Evolutionary conservation across 2,113 vertebrate species (phyloP).

Genomic region (Phalacrocorax aristotelis): DNA sequence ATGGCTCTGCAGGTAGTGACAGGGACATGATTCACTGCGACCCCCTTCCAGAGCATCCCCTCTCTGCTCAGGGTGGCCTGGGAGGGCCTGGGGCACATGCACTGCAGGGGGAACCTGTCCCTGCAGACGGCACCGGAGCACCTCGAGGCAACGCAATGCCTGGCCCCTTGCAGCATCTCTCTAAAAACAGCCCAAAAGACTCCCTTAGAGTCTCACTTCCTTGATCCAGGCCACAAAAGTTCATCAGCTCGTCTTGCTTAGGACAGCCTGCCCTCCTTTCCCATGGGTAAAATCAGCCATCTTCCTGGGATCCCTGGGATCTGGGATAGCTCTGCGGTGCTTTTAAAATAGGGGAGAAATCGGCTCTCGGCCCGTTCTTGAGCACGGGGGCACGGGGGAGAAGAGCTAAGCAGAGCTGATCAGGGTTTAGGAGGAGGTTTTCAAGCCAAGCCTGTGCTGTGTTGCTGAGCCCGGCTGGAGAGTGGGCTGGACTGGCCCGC

Average conservation of each 20-base stretch:
- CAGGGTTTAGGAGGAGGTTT: background rate
- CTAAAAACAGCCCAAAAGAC: background rate
- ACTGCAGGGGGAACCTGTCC: background rate
- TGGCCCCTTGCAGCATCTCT: background rate
- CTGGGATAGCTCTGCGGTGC: background rate
- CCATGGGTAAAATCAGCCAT: background rate
- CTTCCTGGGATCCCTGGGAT: background rate
- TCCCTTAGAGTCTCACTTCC: background rate
- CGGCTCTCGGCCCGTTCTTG: background rate
- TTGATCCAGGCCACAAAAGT: background rate
- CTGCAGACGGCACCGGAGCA: background rate
- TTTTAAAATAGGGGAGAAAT: background rate
- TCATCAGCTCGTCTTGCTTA: background rate
- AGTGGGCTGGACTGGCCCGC: background rate
- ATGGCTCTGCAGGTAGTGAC: background rate
- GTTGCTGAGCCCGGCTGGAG: background rate
- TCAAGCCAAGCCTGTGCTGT: background rate
- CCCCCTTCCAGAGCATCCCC: background rate
- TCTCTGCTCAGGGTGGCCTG: background rate
- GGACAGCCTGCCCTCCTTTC: background rate
- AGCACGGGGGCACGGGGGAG: background rate
- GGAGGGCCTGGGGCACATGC: background rate
- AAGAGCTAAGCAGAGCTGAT: background rate
- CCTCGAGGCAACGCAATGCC: background rate
- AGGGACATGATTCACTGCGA: background rate